A percentile compares a stretch with the other conserved stretches of the same genome.
Conservation (phyloP, 1,140 invertebrate genomes). For the Tetramorium simillimum region DNA sequence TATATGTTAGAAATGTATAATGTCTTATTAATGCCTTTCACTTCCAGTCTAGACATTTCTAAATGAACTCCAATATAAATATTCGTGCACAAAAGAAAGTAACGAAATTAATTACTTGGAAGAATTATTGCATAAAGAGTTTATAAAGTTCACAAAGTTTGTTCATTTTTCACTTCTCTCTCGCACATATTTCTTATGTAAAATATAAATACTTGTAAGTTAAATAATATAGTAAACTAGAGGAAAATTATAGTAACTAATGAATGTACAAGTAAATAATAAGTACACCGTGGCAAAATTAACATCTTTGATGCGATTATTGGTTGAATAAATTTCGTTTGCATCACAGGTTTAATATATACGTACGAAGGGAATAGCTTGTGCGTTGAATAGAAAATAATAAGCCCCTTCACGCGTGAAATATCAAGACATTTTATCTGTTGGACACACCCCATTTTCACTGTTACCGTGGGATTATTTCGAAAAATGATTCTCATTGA, state of each 20-base stretch:
- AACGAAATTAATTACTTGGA: background rate
- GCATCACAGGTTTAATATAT: background rate
- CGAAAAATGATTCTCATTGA: constrained; percentile 26
- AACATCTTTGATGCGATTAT: constrained; percentile 1
- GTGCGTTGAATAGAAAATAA: constrained; percentile 43
- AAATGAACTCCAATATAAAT: background rate
- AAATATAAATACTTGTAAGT: background rate
- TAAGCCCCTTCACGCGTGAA: constrained; percentile 53
- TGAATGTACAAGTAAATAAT: constrained; percentile 9
- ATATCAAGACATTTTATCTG: constrained; percentile 59
- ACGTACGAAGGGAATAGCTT: constrained; percentile 6
- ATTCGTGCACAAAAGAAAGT: background rate
- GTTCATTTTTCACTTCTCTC: background rate
- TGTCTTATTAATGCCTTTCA: background rate
- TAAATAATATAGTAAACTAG: background rate
- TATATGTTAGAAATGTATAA: background rate
- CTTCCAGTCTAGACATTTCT: background rate
- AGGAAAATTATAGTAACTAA: background rate
- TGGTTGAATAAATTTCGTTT: constrained; percentile 7
- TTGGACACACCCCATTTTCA: constrained; percentile 47
- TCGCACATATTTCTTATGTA: background rate
- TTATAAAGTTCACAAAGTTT: background rate
- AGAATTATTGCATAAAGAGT: background rate
- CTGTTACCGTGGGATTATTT: constrained; percentile 62
- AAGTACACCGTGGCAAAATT: background rate